Conservation (phyloP, 2,888 invertebrate genomes). For the Standfussiana lucernea region DNA sequence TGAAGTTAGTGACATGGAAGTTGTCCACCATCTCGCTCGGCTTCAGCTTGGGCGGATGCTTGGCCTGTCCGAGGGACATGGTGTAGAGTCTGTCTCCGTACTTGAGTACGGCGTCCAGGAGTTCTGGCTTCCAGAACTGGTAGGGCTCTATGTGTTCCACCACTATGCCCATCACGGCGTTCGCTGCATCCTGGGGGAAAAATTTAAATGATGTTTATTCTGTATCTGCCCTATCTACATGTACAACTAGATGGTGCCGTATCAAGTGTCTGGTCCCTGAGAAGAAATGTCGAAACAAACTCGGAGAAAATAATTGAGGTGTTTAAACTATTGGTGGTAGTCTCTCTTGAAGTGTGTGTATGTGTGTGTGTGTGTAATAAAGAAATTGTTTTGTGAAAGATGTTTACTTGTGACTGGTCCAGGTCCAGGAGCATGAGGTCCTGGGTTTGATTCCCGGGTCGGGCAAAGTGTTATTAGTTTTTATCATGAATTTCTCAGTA, state of each 20-base stretch:
- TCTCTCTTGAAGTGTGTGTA: too few relatives aligned
- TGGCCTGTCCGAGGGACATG: constrained; percentile 80
- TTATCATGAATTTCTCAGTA: too few relatives aligned
- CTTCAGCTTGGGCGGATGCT: constrained; percentile 72
- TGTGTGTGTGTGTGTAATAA: too few relatives aligned
- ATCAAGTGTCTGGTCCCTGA: too few relatives aligned
- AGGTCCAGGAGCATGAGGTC: too few relatives aligned
- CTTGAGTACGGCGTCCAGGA: constrained; percentile 91
- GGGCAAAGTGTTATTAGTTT: too few relatives aligned
- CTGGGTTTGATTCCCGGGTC: too few relatives aligned
- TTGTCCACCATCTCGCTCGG: constrained; percentile 74
- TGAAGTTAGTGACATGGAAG: constrained; percentile 85
- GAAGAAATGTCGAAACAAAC: too few relatives aligned
- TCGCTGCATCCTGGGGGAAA: constrained; percentile 88
- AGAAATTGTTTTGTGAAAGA: too few relatives aligned
- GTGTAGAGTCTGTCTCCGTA: constrained; percentile 92
- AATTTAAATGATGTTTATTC: neutral
- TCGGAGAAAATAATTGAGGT: too few relatives aligned
- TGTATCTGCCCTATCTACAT: neutral
- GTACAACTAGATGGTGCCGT: neutral
- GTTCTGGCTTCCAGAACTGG: constrained; percentile 89
- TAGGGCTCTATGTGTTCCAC: constrained; percentile 91
- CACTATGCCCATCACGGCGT: constrained; percentile 90
- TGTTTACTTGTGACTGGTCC: too few relatives aligned
- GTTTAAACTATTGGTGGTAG: too few relatives aligned